Evolutionary conservation across 1,140 invertebrate species (phyloP), one percentile per base, ranked within the genome.

Genomic region (Pteromalus puparum): DNA sequence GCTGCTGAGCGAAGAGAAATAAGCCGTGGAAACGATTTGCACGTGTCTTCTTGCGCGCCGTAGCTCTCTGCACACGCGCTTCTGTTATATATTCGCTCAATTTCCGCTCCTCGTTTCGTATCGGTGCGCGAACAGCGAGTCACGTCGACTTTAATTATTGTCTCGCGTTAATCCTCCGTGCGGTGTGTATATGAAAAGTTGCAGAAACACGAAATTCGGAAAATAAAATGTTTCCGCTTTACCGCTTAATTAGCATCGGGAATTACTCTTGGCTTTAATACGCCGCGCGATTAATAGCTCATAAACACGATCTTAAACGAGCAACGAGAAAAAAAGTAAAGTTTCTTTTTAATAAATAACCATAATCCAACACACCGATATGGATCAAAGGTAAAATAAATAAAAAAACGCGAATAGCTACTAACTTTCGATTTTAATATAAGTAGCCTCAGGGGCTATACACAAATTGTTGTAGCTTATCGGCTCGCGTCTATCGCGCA

Each of bases 401-500:
- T n/a, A 68, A 65, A 15, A 67, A 68, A 70, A 70, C 34, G 13
- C 65, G 48, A 18, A 10, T 78, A 0, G 26, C 21, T n/a, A n/a
- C 9, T 48, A 78, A 34, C 21, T 82, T 82, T 75, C 24, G 74
- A 83, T 68, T 46, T 77, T 46, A 68, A 72, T 70, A 53, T 53
- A 83, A 77, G 46, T 34, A 24, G 21, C n/a, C 24, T 26, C 13
- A 12, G 9, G 5, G 26, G 30, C 1, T 38, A n/a, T 10, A 30
- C 48, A 72, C 75, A 78, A 83, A 78, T 83, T 83, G 81, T 83
- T 30, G 65, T 53, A 53, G 38, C 75, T 78, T 83, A 83, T 83
- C 75, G 30, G 73, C 12, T 65, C 26, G 12, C 28, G 26, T 78
- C 53, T 53, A 48, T 78, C 82, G 26, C 18, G 48, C 24, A 2